Evolutionary conservation across 1,140 invertebrate species (phyloP), one percentile per base, ranked within the genome.

Genomic region (Gryon sp.): DNA sequence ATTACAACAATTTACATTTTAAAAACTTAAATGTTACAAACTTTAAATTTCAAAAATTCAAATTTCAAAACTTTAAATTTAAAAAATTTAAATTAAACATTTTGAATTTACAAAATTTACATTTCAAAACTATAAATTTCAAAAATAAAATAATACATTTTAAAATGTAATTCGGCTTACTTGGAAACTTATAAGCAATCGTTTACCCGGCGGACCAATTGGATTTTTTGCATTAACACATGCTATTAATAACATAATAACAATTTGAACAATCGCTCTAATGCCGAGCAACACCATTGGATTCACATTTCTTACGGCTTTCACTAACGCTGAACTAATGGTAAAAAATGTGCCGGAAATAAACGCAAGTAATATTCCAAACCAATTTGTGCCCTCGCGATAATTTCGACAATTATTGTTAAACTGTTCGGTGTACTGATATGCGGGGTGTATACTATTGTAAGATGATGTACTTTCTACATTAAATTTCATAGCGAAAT

Each of bases 261-360:
- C 14, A 16, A 90, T 89, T 77, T 90, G 90, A 14, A 89, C 41
- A 9, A 89, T 28, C 1, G 87, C 82, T 45, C 90, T 79, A 48
- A 90, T 87, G 1, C 80, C 82, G 5, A 90, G 77, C 4, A 90
- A 52, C 28, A 90, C 84, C 89, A 90, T 90, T 0, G 89, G 89
- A 69, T 90, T 84, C 4, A 90, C 86, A 65, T 87, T 86, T 53
- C 70, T 82, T 0, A 90, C 59, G 11, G 83, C 89, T 77, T 90
- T 90, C 1, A 90, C 89, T 40, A 89, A 78, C 7, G 88, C 87
- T 0, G 90, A 88, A 41, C 88, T 90, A 9, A 90, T 78, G 3
- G 89, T 90, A 46, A 90, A 90, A 77, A 89, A 90, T 14, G 87
- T 87, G 3, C 89, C 89, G 0, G 89, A 90, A 4, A 90, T 12